These are phyloP conservation scores for Emydoidea blandingii DNA, from an alignment of 2,797 vertebrate species.

Conservation along the genomic window DNA sequence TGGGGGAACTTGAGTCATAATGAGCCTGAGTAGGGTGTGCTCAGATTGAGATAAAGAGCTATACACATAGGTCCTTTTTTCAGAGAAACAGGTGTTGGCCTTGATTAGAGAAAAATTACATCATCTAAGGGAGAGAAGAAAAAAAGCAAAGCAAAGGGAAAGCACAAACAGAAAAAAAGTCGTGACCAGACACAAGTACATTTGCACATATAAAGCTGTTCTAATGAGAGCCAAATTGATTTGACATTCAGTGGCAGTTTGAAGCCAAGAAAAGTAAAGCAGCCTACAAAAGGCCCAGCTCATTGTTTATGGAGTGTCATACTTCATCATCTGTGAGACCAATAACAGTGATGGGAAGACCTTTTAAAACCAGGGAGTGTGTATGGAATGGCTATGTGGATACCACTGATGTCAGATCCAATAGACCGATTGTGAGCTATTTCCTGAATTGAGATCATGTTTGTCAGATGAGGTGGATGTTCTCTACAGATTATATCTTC, in stretches of 20 bases:
- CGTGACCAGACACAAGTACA: conserved; percentile 88
- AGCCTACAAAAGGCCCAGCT: conserved; percentile 91
- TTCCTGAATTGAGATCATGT: conserved; percentile 88
- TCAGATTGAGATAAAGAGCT: conserved; percentile 77
- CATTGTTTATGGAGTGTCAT: conserved; percentile 99
- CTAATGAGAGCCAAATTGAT: conserved; percentile 95
- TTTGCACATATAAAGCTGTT: conserved; percentile 91
- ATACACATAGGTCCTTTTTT: conserved; percentile 66
- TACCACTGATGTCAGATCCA: conserved; percentile 91
- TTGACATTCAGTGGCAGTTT: conserved; percentile 92
- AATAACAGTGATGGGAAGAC: conserved; percentile 90
- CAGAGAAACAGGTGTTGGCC: conserved; percentile 87
- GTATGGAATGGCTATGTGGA: conserved; percentile 86
- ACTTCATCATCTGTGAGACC: conserved; percentile 95
- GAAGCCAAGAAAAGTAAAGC: conserved; percentile 88
- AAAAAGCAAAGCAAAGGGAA: conserved; percentile 63
- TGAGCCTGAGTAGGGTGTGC: conserved; percentile 73
- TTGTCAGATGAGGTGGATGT: conserved; percentile 83
- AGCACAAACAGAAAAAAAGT: conserved; percentile 78
- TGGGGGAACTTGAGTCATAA: conserved; percentile 72
- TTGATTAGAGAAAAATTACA: conserved; percentile 88
- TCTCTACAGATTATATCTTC: conserved; percentile 84
- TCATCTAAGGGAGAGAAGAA: conserved; percentile 78
- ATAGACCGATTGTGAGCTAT: conserved; percentile 87
- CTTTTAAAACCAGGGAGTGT: conserved; percentile 87